Evolutionary conservation across 2,888 invertebrate genomes (phyloP).

Genomic region (Galerucella pusilla): DNA sequence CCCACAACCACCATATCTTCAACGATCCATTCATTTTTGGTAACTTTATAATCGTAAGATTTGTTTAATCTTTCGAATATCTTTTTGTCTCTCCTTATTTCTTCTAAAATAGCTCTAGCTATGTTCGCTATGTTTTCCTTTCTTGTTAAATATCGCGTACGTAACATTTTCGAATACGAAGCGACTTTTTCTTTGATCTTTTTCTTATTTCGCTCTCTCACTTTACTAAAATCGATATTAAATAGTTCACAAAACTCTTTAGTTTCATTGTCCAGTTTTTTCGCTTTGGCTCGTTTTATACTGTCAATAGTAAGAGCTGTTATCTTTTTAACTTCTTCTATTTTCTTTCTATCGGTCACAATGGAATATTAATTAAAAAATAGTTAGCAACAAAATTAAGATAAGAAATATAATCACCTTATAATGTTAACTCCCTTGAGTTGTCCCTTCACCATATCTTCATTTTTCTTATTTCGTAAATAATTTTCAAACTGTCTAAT

Average conservation of each 20-base stretch:
- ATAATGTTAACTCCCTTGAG: conserved; percentile 46
- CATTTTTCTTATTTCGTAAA: conserved; percentile 33
- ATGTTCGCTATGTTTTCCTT: conserved; percentile 13
- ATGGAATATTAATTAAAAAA: too few relatives aligned
- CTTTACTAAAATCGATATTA: conserved; percentile 19
- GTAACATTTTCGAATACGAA: conserved; percentile 13
- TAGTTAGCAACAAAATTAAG: not conserved
- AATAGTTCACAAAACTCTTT: conserved; percentile 27
- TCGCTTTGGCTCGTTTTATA: conserved; percentile 23
- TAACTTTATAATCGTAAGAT: conserved; percentile 30
- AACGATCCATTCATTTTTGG: conserved; percentile 40
- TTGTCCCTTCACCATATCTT: conserved; percentile 40
- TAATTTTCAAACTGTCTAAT: conserved; percentile 46
- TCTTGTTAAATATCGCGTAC: conserved; percentile 1
- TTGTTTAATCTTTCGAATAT: conserved; percentile 2
- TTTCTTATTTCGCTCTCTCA: conserved; percentile 8
- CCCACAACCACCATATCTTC: conserved; percentile 43
- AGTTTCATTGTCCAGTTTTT: conserved; percentile 18
- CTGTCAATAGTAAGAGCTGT: conserved; percentile 19
- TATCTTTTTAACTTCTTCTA: conserved; percentile 40
- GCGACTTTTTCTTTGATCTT: conserved; percentile 11
- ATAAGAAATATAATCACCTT: conserved; percentile 36
- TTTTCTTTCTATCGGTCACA: conserved; percentile 38
- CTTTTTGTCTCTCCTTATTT: conserved; percentile 23
- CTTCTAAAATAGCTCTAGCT: conserved; percentile 14